A percentile compares a stretch with the other conserved stretches of the same genome.
These are phyloP conservation scores for Heteromurus nitidus DNA, from an alignment of 2,888 invertebrate genomes.

Conservation along the genomic window DNA sequence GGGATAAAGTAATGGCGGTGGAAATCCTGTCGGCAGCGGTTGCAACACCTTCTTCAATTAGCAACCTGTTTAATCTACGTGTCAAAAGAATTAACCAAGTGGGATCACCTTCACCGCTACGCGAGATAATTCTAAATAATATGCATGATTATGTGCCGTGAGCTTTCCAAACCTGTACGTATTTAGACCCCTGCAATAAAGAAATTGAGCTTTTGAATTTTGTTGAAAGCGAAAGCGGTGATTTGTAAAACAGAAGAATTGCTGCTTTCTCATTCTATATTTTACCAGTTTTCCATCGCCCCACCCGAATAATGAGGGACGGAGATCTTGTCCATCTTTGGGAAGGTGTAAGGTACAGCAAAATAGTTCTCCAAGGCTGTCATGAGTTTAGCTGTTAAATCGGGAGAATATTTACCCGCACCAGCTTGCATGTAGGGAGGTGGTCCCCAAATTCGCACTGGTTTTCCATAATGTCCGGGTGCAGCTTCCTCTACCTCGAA, in stretches of 20 bases:
- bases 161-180: slow-evolving; percentile 60
- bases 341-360: slow-evolving; percentile 50
- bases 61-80: slow-evolving; percentile 37
- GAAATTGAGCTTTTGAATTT: too few species aligned
- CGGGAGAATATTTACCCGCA: slow-evolving; percentile 60
- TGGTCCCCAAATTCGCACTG: slow-evolving; percentile 69
- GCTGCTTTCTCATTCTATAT: too few species aligned
- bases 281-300: slow-evolving; percentile 66
- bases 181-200: slow-evolving; percentile 66
- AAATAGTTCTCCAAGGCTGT: slow-evolving; percentile 61
- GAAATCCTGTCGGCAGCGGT: slow-evolving; percentile 59
- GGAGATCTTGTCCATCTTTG: slow-evolving; percentile 71
- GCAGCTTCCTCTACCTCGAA: slow-evolving; percentile 42
- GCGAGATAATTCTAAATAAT: background rate
- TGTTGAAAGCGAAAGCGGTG: too few species aligned
- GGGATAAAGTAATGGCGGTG: slow-evolving; percentile 65
- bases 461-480: slow-evolving; percentile 33
- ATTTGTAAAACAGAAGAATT: too few species aligned
- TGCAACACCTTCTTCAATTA: slow-evolving; percentile 55
- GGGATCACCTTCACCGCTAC: too few species aligned
- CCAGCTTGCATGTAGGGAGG: slow-evolving; percentile 63
- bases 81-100: too few species aligned
- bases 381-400: slow-evolving; percentile 63
- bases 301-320: slow-evolving; percentile 47
- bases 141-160: background rate